A percentile compares a stretch with the other conserved stretches of the same genome.
phyloP scores from a whole-genome alignment of 2,113 vertebrate genomes.

The Rafetus swinhoei region DNA sequence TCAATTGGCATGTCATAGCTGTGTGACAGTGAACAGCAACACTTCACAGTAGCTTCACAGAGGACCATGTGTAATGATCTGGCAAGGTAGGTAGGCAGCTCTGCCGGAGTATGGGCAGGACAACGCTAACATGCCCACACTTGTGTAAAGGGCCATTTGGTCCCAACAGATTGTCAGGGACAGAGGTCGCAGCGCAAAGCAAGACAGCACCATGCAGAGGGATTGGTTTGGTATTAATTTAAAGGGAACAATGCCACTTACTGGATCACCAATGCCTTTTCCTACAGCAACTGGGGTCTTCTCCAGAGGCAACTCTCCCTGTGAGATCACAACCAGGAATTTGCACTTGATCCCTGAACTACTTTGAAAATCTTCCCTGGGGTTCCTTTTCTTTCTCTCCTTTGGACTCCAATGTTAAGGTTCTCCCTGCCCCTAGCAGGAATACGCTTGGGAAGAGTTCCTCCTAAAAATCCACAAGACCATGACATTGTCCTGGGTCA shows the following conservation, averaged over 20 bases:
- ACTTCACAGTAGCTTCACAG: not conserved
- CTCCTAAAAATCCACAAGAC: not conserved
- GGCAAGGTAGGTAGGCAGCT: not conserved
- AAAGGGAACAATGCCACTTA: accelerated
- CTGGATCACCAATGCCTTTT: not conserved
- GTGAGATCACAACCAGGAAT: not conserved
- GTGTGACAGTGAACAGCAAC: not conserved
- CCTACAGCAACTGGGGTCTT: not conserved
- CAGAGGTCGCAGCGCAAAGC: not conserved
- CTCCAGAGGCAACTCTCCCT: not conserved
- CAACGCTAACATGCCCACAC: not conserved
- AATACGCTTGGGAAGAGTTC: not conserved
- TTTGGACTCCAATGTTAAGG: accelerated
- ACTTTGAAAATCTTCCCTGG: not conserved
- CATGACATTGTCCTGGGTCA: not conserved
- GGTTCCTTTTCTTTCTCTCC: not conserved
- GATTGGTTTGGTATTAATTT: not conserved
- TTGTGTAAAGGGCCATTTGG: not conserved
- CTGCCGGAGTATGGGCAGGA: not conserved
- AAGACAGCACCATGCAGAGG: accelerated
- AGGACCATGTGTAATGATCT: not conserved
- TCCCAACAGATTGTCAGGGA: not conserved
- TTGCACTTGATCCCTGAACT: not conserved
- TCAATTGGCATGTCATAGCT: not conserved
- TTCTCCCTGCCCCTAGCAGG: not conserved